A percentile compares a stretch with the other conserved stretches of the same genome.
Evolutionary conservation across 2,113 vertebrate genomes (phyloP).

Genomic region (Pholis gunnellus): DNA sequence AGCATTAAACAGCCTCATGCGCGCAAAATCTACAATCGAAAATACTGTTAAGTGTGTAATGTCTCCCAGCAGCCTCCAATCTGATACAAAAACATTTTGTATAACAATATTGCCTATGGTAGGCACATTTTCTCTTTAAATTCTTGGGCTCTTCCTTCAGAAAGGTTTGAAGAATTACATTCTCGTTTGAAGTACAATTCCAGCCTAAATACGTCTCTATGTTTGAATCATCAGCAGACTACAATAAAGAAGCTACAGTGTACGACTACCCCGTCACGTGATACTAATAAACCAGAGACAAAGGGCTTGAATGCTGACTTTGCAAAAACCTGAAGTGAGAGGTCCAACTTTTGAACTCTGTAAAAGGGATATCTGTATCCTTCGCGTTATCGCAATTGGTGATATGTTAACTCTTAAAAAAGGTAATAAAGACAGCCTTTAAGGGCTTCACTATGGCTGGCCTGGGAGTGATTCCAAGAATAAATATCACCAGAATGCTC

Average conservation of each 20-base stretch:
- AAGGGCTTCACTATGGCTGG: not conserved
- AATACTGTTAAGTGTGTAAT: not conserved
- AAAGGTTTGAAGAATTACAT: not conserved
- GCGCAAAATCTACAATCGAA: not conserved
- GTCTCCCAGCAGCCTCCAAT: not conserved
- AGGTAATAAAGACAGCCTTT: constrained; percentile 4
- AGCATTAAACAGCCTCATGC: not conserved
- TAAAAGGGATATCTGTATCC: not conserved
- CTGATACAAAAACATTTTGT: not conserved
- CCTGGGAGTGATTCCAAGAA: not conserved
- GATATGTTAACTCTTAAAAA: constrained; percentile 1
- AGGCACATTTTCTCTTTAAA: not conserved
- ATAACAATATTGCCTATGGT: not conserved
- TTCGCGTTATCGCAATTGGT: not conserved
- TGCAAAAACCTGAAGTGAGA: not conserved
- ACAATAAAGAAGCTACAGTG: not conserved
- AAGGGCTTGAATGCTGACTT: not conserved
- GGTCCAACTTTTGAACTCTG: constrained; percentile 14
- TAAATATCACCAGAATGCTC: not conserved
- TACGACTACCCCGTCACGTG: not conserved
- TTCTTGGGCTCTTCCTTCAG: not conserved
- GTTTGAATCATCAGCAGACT: not conserved
- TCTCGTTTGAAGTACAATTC: not conserved
- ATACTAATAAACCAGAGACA: not conserved
- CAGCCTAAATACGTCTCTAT: not conserved